A percentile compares a stretch with the other conserved stretches of the same genome.
phyloP scores from a whole-genome alignment of 30 jellyfish, hydroid and myxozoan species.

The Turritopsis rubra region DNA sequence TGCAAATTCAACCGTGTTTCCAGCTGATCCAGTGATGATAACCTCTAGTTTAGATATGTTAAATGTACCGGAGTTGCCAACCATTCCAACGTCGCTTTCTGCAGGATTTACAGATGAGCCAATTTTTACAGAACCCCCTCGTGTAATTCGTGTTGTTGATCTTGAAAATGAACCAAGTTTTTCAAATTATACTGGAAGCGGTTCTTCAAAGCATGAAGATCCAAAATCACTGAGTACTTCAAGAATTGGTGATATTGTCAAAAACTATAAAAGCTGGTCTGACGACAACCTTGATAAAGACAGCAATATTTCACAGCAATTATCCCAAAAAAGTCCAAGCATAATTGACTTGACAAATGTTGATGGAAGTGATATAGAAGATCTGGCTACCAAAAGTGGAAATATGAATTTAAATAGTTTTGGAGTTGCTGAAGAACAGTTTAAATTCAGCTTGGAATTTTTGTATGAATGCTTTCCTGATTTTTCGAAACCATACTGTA shows the following conservation, averaged over 20 bases:
- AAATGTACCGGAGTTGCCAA: not conserved
- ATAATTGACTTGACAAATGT: not conserved
- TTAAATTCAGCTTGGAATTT: slow-evolving; percentile 26
- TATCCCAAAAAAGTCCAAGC: not conserved
- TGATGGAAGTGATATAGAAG: not conserved
- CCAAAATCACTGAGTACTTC: not conserved
- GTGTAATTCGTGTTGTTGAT: not conserved
- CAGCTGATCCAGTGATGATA: no score
- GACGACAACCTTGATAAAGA: not conserved
- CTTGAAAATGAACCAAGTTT: not conserved
- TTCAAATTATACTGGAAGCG: not conserved
- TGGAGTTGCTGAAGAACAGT: not conserved
- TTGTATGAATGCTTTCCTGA: slow-evolving; percentile 54
- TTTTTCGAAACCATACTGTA: not conserved
- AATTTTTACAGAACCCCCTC: slow-evolving; percentile 16
- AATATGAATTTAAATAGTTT: not conserved
- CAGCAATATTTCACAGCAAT: not conserved
- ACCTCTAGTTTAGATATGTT: not conserved
- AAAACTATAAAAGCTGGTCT: slow-evolving; percentile 1
- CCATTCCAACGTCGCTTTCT: not conserved
- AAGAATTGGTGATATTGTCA: slow-evolving; percentile 19
- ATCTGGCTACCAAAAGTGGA: not conserved
- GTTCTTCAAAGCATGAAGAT: not conserved
- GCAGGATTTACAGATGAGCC: not conserved
- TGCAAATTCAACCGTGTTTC: not conserved